Conservation (phyloP, 2,113 vertebrate species). For the Brachionichthys hirsutus region DNA sequence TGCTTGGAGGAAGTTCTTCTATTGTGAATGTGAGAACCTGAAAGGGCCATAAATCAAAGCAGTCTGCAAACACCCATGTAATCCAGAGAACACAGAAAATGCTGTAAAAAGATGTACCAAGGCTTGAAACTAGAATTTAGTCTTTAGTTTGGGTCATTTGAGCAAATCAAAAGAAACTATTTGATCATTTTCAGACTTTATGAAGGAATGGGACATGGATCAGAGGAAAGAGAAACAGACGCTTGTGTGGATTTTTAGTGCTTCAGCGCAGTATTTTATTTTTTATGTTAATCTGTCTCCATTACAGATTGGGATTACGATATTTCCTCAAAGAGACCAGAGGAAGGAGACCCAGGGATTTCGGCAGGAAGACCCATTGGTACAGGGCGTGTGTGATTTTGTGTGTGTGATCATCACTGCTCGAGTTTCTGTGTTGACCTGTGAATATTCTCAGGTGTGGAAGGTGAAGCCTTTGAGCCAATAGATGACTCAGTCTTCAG, state of each 20-base stretch:
- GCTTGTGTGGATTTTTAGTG: not conserved
- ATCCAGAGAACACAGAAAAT: not conserved
- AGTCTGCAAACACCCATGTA: no score
- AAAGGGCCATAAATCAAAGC: no score
- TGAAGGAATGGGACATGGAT: no score
- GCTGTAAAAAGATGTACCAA: not conserved
- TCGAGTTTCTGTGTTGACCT: conserved; percentile 1
- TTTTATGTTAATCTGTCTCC: not conserved
- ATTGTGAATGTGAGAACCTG: no score
- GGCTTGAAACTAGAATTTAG: no score
- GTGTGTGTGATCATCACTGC: not conserved
- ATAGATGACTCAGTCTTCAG: conserved; percentile 17
- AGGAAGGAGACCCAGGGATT: conserved; percentile 75
- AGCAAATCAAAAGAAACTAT: no score
- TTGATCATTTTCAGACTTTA: no score
- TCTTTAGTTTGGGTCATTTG: no score
- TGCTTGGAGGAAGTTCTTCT: no score
- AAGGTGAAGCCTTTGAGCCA: conserved; percentile 21
- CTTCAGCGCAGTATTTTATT: not conserved
- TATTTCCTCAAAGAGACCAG: conserved; percentile 54
- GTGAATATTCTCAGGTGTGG: conserved; percentile 23
- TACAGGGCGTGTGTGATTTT: conserved; percentile 22
- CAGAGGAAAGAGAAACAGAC: no score
- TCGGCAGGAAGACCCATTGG: conserved; percentile 71
- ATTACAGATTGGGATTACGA: conserved; percentile 70